phyloP scores from a whole-genome alignment of 2,888 invertebrate genomes.

The Catonia carolina region DNA sequence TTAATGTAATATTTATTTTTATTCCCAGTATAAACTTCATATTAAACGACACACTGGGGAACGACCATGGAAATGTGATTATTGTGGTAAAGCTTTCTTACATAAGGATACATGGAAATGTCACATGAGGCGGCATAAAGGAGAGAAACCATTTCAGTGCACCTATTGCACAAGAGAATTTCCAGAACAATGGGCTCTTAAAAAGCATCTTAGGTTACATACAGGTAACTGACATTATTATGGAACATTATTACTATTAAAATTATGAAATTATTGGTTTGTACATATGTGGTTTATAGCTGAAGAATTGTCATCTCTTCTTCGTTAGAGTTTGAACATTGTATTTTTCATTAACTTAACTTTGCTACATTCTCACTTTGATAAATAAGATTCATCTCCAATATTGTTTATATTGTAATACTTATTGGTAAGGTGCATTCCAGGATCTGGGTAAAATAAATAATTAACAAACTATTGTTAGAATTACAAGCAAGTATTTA shows the following conservation, averaged over 20 bases:
- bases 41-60: slow-evolving; percentile 54
- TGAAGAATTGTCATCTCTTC: background rate
- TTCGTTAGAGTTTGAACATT: background rate
- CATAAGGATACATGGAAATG: slow-evolving; percentile 57
- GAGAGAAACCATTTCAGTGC: slow-evolving; percentile 59
- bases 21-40: slow-evolving; percentile 55
- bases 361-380: too few relatives aligned
- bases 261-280: background rate
- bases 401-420: too few relatives aligned
- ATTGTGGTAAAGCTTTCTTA: slow-evolving; percentile 52
- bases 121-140: slow-evolving; percentile 59
- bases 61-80: slow-evolving; percentile 53
- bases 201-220: slow-evolving; percentile 58
- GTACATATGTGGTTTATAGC: background rate
- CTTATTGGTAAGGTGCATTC: too few relatives aligned
- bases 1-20: too few relatives aligned
- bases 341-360: background rate
- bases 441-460: too few relatives aligned
- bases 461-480: too few relatives aligned
- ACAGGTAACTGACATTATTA: slow-evolving; percentile 44
- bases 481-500: too few relatives aligned
- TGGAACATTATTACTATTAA: background rate
- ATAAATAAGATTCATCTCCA: too few relatives aligned
- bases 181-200: slow-evolving; percentile 57
- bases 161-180: slow-evolving; percentile 52